Base-by-base conservation (phyloP, 2,797 vertebrate genomes). In the Bufotes viridis region DNA sequence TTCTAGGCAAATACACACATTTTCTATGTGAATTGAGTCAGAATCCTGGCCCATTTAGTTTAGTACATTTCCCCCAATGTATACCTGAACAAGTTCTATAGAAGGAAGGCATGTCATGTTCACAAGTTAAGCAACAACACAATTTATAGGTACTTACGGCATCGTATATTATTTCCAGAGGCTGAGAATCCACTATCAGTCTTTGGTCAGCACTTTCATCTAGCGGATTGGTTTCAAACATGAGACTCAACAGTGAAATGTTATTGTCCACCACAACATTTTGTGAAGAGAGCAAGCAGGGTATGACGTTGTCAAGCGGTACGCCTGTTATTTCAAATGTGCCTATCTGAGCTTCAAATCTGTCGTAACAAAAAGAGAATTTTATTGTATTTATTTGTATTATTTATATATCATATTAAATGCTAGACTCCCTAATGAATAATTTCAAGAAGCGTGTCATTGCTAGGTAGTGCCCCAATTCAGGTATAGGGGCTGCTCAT, bases 121-220 rank as follows among this genome's bases (percentile, higher is more conserved):
- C 34, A 42, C 34, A 42, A 42, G 5, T 60, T 20, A 74, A 84
- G 58, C 13, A 67, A 84, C 4, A 63, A 29, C 11, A 67, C 10
- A 78, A 65, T 42, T 60, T 80, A 13, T 13, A 78, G 53, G 29
- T 85, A 95, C 98, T 97, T 94, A 99, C 98, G 10, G 98, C 97
- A 90, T 99, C 97, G 88, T 99, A 99, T 89, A 99, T 95, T 87
- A 99, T 98, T 95, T 99, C 97, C 90, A 99, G 91, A 1, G 98
- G 97, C 78, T 97, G 97, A n/a, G 98, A 98, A 90, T 98, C 96
- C 85, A 97, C 95, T 49, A 95, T 94, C 86, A 99, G 94, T 67
- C 96, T 95, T 91, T 99, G 98, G 94, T 98, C 94, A 34, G 95
- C 96, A 6, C 90, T 93, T 76, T 95, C 95, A 90, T 99, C 96